Evolutionary conservation across 2,113 vertebrate genomes (phyloP), one percentile per base, ranked within the genome.

Genomic region (Neomonachus schauinslandi): DNA sequence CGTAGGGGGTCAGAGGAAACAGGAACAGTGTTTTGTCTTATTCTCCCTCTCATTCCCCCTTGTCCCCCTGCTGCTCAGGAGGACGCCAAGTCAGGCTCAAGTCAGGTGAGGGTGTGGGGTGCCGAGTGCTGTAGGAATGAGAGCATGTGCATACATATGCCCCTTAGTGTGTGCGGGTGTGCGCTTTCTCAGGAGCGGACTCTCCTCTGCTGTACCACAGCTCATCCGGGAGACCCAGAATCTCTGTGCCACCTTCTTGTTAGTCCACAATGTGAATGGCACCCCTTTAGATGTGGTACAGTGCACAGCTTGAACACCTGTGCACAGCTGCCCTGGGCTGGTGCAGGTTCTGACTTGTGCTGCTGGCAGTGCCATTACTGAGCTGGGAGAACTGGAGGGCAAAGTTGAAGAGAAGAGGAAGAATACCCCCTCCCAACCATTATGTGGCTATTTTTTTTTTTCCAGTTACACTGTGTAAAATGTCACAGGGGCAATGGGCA

Each of bases 141-240:
- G 6, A 13, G n/a, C 61, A 4, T 7, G 16, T 22, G 59, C n/a
- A 7, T 12, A 24, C 4, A 2, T 5, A 0, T 7, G 49, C 11
- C 7, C 39, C 22, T 83, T 6, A 5, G 49, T 22, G n/a, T 10
- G 61, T 4, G 4, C 36, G 72, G 21, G 51, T 21, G 51, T 80
- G 28, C 19, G 15, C 76, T 51, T 15, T 12, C 15, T 26, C 31
- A 26, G 28, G 69, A 51, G 21, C 33, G 53, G 19, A 5, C 14
- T 5, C 28, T 53, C 12, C 69, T 15, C 31, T 5, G 9, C 4
- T 6, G 57, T 9, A 2, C n/a, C 65, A 46, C 53, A 24, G 6
- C 69, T 31, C 1, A 19, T 51, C 21, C 21, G 36, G 65, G 51
- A 69, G 77, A 33, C 39, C 31, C 55, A 1, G 82, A 24, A 5